Base-by-base conservation (phyloP, 2,888 invertebrate species). In the Pristionchus entomophagus region DNA sequence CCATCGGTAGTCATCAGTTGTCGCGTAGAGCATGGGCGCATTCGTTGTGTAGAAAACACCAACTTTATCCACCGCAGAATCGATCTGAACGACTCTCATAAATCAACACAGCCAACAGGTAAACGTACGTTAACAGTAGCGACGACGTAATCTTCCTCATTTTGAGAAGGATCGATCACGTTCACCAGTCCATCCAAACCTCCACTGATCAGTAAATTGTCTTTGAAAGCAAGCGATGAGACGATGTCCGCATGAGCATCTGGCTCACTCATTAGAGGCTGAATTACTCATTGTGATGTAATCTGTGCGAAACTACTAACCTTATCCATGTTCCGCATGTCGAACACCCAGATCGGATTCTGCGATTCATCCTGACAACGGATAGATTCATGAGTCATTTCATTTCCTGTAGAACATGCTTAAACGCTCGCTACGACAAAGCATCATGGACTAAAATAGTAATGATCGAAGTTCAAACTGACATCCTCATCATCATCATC, bases 181-280 rank as follows among this genome's bases (percentile, higher is more conserved):
- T 82, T 82, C 14, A 82, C 38, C 29, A 82, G 82, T n/a, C 82
- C 82, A 29, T 82, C 82, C 32, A 38, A 0, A 19, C 82, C 82
- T 14, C 82, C 82, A 35, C 41, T 59, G 22, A 80, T 49, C 26
- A 82, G 82, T 12, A 56, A 41, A 22, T 59, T 35, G 26, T 22
- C 56, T 26, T 38, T 38, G 41, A 82, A 82, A 8, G 82, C 59
- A 17, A 82, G 56, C 1, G 82, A 59, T 2, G 82, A 45, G n/a
- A 82, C 59, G 0, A 29, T 59, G 29, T 82, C 59, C 17, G 82
- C 56, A 29, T 82, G 82, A 6, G 82, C 82, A 59, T 82, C 82
- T 26, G 56, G 26, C 41, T 59, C 82, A n/a, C n/a, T n/a, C 38
- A 59, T 59, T 0, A 82, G 59, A 35, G 41, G 59, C 59, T 82